A percentile compares a stretch with the other conserved stretches of the same genome.
Evolutionary conservation across 2,797 vertebrate genomes (phyloP).

Genomic region (Xerus rutilus): DNA sequence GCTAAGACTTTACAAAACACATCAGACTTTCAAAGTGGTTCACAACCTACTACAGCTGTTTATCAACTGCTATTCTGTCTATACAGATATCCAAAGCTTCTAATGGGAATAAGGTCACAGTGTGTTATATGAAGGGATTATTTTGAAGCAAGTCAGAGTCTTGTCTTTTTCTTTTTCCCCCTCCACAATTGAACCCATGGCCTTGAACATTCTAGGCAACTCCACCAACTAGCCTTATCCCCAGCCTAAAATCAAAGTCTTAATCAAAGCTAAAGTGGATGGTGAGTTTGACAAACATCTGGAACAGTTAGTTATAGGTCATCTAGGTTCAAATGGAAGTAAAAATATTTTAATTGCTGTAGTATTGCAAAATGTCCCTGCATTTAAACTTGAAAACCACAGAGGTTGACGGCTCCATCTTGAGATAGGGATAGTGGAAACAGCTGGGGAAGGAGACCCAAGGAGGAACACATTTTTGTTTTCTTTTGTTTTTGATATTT

Average conservation of each 20-base stretch:
- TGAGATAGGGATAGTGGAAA: constrained; percentile 79
- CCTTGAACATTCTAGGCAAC: background rate
- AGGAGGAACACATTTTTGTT: constrained; percentile 43
- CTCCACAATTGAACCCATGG: background rate
- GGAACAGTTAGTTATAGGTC: constrained; percentile 73
- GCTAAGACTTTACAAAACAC: background rate
- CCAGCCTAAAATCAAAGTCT: background rate
- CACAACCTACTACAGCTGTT: background rate
- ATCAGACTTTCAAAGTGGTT: constrained; percentile 1
- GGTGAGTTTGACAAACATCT: constrained; percentile 78
- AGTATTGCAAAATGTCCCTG: constrained; percentile 75
- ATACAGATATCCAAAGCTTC: background rate
- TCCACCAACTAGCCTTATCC: background rate
- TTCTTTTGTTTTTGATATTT: constrained; percentile 46
- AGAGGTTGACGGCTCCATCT: constrained; percentile 72
- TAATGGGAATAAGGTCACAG: background rate
- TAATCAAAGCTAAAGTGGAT: constrained; percentile 36
- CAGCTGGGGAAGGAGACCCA: background rate
- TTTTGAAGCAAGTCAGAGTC: background rate
- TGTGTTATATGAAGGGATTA: background rate
- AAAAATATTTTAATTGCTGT: constrained; percentile 69
- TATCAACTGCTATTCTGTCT: background rate
- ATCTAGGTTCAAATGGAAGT: constrained; percentile 67
- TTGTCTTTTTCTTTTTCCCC: background rate
- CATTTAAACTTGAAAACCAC: constrained; percentile 78